Percentiles rank a stretch among this genome's conserved stretches.
phyloP scores from a whole-genome alignment of 2,113 vertebrate genomes.

The Bombycilla garrulus region DNA sequence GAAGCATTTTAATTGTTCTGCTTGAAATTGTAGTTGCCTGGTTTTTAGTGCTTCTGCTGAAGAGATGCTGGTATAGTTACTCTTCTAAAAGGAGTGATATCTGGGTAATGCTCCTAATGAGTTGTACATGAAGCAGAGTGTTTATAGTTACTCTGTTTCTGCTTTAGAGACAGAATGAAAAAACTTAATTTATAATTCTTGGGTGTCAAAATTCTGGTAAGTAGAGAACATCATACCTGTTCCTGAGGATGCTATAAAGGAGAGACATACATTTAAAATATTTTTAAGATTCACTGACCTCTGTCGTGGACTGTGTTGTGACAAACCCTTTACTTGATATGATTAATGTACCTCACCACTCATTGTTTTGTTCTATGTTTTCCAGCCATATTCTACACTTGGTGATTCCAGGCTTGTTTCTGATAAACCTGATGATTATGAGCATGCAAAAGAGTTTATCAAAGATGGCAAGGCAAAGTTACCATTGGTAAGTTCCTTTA shows the following conservation, averaged over 20 bases:
- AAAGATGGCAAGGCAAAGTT: conserved; percentile 71
- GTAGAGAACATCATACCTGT: background rate
- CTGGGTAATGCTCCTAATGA: background rate
- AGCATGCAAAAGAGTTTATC: conserved; percentile 72
- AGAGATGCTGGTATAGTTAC: background rate
- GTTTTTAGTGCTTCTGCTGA: background rate
- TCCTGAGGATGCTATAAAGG: background rate
- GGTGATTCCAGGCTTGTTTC: conserved; percentile 70
- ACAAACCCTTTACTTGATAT: background rate
- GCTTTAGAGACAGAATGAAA: background rate
- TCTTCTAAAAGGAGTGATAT: background rate
- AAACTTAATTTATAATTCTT: background rate
- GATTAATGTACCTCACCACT: background rate
- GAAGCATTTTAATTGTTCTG: background rate
- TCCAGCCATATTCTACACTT: conserved; percentile 72
- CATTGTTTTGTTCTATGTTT: background rate
- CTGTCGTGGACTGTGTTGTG: background rate
- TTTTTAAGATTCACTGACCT: background rate
- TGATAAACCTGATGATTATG: conserved; percentile 75
- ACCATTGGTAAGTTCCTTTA: conserved; percentile 71
- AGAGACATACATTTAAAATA: background rate
- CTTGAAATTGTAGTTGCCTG: background rate
- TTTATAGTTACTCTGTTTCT: background rate
- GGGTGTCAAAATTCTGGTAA: background rate
- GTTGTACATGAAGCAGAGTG: background rate